phyloP scores from a whole-genome alignment of 2,113 vertebrate species.

The Emydocephalus ijimae region DNA sequence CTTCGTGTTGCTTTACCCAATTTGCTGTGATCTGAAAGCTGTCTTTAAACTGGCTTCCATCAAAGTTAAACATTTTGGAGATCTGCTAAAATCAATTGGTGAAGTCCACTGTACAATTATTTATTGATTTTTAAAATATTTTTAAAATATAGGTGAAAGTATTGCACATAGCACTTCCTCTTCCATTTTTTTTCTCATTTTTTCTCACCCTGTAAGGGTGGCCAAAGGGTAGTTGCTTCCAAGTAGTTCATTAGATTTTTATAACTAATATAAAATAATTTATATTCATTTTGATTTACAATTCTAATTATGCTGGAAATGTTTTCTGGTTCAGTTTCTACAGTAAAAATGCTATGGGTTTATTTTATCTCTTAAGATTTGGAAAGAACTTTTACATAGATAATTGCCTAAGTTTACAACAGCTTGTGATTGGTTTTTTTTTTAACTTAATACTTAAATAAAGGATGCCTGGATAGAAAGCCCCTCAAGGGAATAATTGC shows the following conservation, averaged over 20 bases:
- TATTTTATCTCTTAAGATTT: neutral
- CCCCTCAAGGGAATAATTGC: neutral
- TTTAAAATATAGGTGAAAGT: neutral
- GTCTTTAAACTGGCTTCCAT: neutral
- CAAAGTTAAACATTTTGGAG: neutral
- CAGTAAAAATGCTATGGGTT: neutral
- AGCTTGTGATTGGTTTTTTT: neutral
- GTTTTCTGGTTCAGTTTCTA: neutral
- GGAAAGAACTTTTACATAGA: neutral
- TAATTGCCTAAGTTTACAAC: neutral
- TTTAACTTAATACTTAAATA: neutral
- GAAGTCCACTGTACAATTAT: neutral
- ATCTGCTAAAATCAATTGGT: neutral
- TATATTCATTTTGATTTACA: neutral
- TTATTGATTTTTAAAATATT: neutral
- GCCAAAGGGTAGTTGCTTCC: neutral
- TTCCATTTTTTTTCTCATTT: neutral
- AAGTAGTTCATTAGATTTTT: neutral
- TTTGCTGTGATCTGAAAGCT: neutral
- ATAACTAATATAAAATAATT: neutral
- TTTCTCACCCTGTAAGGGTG: neutral
- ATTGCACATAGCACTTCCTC: neutral
- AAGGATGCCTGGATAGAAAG: too few species aligned
- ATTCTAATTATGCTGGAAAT: neutral
- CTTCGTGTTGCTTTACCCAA: neutral